Base-by-base conservation (phyloP, 2,113 vertebrate genomes). In the Geococcyx californianus region DNA sequence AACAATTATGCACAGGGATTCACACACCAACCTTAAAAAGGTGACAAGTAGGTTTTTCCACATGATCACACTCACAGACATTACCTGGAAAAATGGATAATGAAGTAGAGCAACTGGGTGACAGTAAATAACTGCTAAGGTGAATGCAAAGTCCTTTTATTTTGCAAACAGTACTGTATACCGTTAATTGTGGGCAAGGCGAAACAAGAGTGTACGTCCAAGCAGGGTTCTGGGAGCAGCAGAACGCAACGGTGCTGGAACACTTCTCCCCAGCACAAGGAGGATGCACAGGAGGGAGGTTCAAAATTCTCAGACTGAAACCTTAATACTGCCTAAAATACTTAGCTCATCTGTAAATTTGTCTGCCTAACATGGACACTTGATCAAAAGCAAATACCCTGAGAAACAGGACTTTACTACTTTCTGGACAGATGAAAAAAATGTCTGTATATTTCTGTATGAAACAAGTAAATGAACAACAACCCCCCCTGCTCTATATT, bases 91-190 rank as follows among this genome's bases (percentile, higher is more conserved):
- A 95, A 95, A 90, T 0, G 44, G 51, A 52, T 78, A 94, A 96
- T 55, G 70, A 93, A 89, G 47, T 59, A 90, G 77, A 94, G 82
- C 47, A 69, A 44, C 14, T 11, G 14, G 16, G 56, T 83, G 91
- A 77, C 78, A 80, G 45, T 69, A 95, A 94, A 72, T 83, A 95
- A 93, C 84, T 90, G 75, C 78, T 55, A 94, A 90, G 76, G 93
- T 87, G 63, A 96, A 76, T 85, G 79, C 36, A 24, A 67, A 85
- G 84, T 85, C 74, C 63, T 89, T 91, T 76, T 58, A 36, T 84
- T 95, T 89, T 92, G 82, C 76, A 90, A 86, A 76, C 20, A 59
- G 59, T 21, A 47, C 18, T 51, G 44, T 3, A 1, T 69, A 78
- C 36, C 25, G 51, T 89, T 87, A 94, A 85, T 91, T 90, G 62